phyloP scores from a whole-genome alignment of 2,888 invertebrate species.

The Mechanitis messenoides region DNA sequence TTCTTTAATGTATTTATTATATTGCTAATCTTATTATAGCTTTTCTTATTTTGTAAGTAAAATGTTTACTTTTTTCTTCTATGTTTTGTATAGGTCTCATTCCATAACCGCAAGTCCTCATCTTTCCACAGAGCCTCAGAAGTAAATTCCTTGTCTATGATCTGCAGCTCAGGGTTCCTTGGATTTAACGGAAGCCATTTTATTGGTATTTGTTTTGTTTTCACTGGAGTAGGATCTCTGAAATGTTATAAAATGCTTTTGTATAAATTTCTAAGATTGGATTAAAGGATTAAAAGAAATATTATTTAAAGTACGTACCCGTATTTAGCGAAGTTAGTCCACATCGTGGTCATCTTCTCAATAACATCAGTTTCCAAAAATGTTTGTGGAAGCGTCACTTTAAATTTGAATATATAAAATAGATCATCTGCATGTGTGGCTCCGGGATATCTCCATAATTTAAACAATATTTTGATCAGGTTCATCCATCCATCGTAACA shows the following conservation, averaged over 20 bases:
- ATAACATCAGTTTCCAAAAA: slow-evolving; percentile 45
- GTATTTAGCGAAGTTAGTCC: slow-evolving; percentile 67
- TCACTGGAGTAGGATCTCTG: slow-evolving; percentile 53
- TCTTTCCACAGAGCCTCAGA: slow-evolving; percentile 49
- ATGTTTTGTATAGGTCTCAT: slow-evolving; percentile 54
- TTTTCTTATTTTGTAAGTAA: neutral
- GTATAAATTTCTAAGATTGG: neutral
- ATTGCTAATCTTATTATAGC: neutral
- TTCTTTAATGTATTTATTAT: neutral
- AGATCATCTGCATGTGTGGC: slow-evolving; percentile 69
- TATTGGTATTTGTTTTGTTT: slow-evolving; percentile 33
- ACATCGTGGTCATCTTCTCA: slow-evolving; percentile 52
- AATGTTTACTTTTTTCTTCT: slow-evolving; percentile 41
- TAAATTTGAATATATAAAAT: slow-evolving; percentile 61
- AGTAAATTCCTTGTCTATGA: slow-evolving; percentile 49
- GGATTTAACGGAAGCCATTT: slow-evolving; percentile 48
- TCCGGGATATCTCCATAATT: slow-evolving; percentile 48
- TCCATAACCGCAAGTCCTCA: slow-evolving; percentile 50
- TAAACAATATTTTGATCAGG: slow-evolving; percentile 47
- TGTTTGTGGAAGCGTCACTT: slow-evolving; percentile 36
- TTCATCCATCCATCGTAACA: slow-evolving; percentile 60
- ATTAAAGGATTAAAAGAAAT: neutral
- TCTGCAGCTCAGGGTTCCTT: slow-evolving; percentile 39
- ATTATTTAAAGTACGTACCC: slow-evolving; percentile 41
- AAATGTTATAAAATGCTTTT: slow-evolving; percentile 27